Percentiles rank a stretch among this genome's conserved stretches.
Evolutionary conservation across 1,140 invertebrate genomes (phyloP).

Genomic region (Atta colombica): DNA sequence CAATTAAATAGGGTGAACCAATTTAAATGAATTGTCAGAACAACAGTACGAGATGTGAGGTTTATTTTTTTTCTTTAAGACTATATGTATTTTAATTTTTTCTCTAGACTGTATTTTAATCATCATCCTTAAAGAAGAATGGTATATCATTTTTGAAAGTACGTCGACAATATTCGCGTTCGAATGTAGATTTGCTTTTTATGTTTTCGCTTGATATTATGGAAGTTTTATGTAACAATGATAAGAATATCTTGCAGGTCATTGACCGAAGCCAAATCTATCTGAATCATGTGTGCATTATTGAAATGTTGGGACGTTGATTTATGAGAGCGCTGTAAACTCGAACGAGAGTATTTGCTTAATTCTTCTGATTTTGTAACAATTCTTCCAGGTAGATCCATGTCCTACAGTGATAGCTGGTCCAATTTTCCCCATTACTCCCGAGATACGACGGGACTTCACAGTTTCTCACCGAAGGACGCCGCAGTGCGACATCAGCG

Average conservation of each 20-base stretch:
- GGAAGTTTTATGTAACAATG: neutral
- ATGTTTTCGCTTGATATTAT: conserved; percentile 35
- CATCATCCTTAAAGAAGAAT: neutral
- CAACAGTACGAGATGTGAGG: neutral
- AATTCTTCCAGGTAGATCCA: conserved; percentile 72
- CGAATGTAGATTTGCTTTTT: conserved; percentile 48
- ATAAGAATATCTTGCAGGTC: conserved; percentile 35
- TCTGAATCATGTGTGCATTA: conserved; percentile 19
- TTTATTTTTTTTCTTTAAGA: neutral
- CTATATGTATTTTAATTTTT: too few relatives aligned
- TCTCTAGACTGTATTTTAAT: neutral
- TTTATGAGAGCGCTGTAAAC: conserved; percentile 11
- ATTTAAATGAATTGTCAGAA: neutral
- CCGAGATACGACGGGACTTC: neutral
- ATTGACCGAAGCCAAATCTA: neutral
- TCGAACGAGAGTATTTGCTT: neutral
- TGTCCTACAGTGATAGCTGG: conserved; percentile 62
- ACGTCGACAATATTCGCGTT: neutral
- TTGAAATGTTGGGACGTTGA: conserved; percentile 39
- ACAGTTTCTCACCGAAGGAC: conserved; percentile 69
- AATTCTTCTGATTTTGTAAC: conserved; percentile 66
- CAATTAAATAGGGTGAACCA: conserved; percentile 6
- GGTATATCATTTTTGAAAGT: neutral
- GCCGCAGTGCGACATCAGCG: conserved; percentile 69
- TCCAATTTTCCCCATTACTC: conserved; percentile 72